A percentile compares a stretch with the other conserved stretches of the same genome.
These are phyloP conservation scores for Lathamus discolor DNA, from an alignment of 2,113 vertebrate species.

Conservation along the genomic window DNA sequence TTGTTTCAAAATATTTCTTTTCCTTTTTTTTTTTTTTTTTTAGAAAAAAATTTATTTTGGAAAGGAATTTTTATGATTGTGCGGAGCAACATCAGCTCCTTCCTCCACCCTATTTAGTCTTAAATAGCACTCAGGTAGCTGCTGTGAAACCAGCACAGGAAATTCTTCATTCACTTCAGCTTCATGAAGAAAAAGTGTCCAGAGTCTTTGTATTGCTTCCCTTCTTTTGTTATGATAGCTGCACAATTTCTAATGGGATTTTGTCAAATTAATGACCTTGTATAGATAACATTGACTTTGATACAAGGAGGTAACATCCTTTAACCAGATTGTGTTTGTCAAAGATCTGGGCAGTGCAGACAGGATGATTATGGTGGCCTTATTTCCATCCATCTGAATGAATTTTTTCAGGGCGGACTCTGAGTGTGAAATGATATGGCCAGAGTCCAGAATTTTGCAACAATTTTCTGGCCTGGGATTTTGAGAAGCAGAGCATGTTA, in stretches of 20 bases:
- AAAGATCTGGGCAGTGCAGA: not conserved
- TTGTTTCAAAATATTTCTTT: not conserved
- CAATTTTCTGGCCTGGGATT: not conserved
- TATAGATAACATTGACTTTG: not conserved
- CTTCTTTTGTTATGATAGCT: not conserved
- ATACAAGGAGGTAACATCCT: not conserved
- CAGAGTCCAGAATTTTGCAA: not conserved
- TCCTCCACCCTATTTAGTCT: not conserved
- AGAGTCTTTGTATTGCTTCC: not conserved
- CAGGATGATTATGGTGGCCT: not conserved
- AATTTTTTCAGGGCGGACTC: not conserved
- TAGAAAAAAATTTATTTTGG: not conserved
- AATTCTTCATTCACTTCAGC: not conserved
- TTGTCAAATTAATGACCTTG: not conserved
- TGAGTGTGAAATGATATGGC: not conserved
- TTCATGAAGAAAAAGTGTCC: not conserved
- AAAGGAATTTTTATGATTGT: not conserved
- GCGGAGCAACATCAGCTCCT: not conserved
- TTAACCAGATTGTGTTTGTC: not conserved
- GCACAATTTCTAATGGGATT: not conserved
- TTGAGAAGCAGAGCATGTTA: not conserved
- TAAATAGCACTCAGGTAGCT: not conserved
- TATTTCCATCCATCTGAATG: not conserved
- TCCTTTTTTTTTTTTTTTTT: too few species aligned
- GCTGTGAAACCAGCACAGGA: not conserved